Evolutionary conservation across 2,113 vertebrate species (phyloP), one percentile per base, ranked within the genome.

Genomic region (Prionailurus bengalensis): DNA sequence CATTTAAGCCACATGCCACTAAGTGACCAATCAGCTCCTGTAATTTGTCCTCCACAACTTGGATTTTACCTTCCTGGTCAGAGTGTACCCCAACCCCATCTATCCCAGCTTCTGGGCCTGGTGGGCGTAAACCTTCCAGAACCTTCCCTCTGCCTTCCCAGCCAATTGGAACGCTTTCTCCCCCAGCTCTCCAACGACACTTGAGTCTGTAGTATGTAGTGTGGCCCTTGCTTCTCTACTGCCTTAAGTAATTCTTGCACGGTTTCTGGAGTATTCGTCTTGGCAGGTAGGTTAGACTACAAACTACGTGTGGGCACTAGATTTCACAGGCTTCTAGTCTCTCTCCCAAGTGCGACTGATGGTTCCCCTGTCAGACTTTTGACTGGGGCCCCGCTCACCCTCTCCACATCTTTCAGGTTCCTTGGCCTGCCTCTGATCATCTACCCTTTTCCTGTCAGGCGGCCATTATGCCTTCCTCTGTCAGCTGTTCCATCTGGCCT

Each of bases 61-160:
- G 87, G 80, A 93, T 73, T 95, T 94, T 63, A 33, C 82, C 61
- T 96, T 90, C 39, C 6, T 91, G 73, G 92, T 98, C 89, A 97
- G 94, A 71, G 19, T 33, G 0, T 97, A 91, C 31, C 36, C 51
- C 73, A 5, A 95, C 51, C 36, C 21, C 27, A 84, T 82, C 70
- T 66, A 68, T 74, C 58, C 45, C 21, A 94, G 88, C 81, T 96
- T 97, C 61, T 21, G 33, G n/a, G 65, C 68, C 81, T 95, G 53
- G 45, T 10, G 93, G 71, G 27, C 42, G 79, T 85, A 66, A 92
- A 74, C 74, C 51, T 97, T 96, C 58, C 29, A 33, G 15, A 96
- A 90, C 21, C 21, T 97, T 96, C 68, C 27, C 27, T 95, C 33
- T 90, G 25, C 74, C 53, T 94, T 91, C 55, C 51, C 58, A 97